These are phyloP conservation scores for Gavialis gangeticus DNA, from an alignment of 2,113 vertebrate genomes.

Conservation along the genomic window DNA sequence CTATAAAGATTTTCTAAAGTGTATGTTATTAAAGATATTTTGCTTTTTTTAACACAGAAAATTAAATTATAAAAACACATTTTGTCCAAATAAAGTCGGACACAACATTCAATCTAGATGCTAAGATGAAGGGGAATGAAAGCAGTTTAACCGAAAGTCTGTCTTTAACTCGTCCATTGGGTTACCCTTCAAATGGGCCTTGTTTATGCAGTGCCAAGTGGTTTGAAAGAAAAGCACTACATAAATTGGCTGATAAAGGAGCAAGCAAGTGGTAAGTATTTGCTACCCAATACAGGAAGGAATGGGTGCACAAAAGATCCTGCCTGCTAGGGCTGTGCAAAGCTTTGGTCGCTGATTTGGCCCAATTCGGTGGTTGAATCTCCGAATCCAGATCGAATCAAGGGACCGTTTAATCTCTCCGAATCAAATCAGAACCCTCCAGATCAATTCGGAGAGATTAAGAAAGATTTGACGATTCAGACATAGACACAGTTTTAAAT, in stretches of 20 bases:
- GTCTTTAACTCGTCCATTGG: not conserved
- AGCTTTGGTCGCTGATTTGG: too few relatives aligned
- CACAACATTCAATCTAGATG: not conserved
- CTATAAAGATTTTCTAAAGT: not conserved
- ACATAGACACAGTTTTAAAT: too few relatives aligned
- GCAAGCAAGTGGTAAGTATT: not conserved
- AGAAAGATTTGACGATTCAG: too few relatives aligned
- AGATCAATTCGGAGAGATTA: too few relatives aligned
- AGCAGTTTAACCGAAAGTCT: not conserved
- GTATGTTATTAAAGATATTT: not conserved
- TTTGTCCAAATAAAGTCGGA: not conserved
- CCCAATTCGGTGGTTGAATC: too few relatives aligned
- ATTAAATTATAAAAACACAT: not conserved
- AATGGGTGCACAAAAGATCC: not conserved
- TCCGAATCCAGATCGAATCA: too few relatives aligned
- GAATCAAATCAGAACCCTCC: too few relatives aligned
- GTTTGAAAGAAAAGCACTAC: not conserved
- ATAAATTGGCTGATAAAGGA: not conserved
- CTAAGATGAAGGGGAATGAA: not conserved
- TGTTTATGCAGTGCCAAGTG: not conserved
- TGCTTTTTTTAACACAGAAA: not conserved
- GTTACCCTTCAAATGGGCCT: not conserved
- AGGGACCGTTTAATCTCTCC: too few relatives aligned
- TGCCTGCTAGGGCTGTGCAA: fast-evolving
- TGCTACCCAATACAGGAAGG: not conserved